Percentiles rank a stretch among this genome's conserved stretches.
These are phyloP conservation scores for Papilio helenus DNA, from an alignment of 1,140 invertebrate species.

Conservation along the genomic window DNA sequence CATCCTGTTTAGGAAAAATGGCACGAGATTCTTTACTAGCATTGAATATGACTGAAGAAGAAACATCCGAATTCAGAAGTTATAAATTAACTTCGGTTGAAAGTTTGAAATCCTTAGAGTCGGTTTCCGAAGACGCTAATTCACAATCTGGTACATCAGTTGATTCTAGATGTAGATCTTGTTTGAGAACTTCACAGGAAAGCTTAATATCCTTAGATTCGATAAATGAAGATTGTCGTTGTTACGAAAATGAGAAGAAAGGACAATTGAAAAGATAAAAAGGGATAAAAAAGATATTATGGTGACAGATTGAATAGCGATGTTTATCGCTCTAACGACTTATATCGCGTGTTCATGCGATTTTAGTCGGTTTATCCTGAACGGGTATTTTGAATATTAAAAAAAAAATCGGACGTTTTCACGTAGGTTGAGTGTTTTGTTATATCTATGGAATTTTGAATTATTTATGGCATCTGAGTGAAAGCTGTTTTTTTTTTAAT, in stretches of 20 bases:
- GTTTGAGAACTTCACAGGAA: slow-evolving; percentile 74
- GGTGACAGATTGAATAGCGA: neutral
- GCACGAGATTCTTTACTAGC: slow-evolving; percentile 76
- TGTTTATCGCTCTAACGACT: neutral
- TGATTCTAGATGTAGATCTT: slow-evolving; percentile 74
- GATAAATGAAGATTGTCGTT: slow-evolving; percentile 75
- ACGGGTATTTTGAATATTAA: slow-evolving; percentile 6
- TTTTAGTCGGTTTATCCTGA: neutral
- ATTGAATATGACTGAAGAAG: slow-evolving; percentile 79
- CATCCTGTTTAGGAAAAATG: slow-evolving; percentile 76
- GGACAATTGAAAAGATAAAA: slow-evolving; percentile 61
- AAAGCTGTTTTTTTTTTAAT: slow-evolving; percentile 2
- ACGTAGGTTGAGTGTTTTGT: slow-evolving; percentile 1
- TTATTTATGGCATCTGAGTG: slow-evolving; percentile 11
- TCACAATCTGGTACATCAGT: slow-evolving; percentile 75
- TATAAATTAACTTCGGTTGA: slow-evolving; percentile 77
- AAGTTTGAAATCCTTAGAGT: slow-evolving; percentile 74
- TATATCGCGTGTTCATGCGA: neutral
- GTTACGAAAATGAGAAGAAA: slow-evolving; percentile 66
- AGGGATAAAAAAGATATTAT: neutral
- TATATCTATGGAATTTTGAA: neutral
- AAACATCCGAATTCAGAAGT: slow-evolving; percentile 74
- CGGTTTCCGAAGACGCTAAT: slow-evolving; percentile 78
- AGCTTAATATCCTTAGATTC: slow-evolving; percentile 79
- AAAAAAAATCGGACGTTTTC: neutral